Evolutionary conservation across 2,888 invertebrate species (phyloP).

Genomic region (Stenurella melanura): DNA sequence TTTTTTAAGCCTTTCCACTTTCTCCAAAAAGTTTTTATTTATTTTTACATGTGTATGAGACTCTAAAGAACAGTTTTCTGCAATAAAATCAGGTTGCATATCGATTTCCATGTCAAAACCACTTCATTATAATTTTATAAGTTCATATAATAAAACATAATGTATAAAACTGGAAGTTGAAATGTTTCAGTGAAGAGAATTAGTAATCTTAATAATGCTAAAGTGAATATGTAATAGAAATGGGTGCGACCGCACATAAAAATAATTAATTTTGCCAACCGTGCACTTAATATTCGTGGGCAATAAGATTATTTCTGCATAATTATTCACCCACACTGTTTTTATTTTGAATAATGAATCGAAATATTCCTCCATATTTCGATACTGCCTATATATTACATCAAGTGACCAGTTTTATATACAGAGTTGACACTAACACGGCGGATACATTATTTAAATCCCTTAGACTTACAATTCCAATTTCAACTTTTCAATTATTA

Average conservation of each 20-base stretch:
- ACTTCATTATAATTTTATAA: too few species aligned
- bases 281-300: slow-evolving; percentile 10
- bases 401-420: background rate
- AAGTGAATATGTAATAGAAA: slow-evolving; percentile 9
- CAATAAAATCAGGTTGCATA: too few species aligned
- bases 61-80: too few species aligned
- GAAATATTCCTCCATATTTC: background rate
- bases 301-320: background rate
- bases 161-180: background rate
- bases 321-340: background rate
- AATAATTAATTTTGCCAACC: slow-evolving; percentile 10
- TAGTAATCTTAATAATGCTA: background rate
- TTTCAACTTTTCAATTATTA: too few species aligned
- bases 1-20: too few species aligned
- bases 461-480: too few species aligned
- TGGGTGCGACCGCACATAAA: slow-evolving; percentile 9
- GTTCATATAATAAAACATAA: too few species aligned
- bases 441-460: too few species aligned
- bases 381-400: background rate
- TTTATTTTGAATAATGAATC: background rate
- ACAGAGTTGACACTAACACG: too few species aligned
- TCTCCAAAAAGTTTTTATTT: too few species aligned
- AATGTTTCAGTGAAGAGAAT: background rate
- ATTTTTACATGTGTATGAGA: too few species aligned
- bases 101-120: too few species aligned